These are phyloP conservation scores for Hirtodrosophila cameraria DNA, from an alignment of 2,888 invertebrate genomes.

Conservation along the genomic window DNA sequence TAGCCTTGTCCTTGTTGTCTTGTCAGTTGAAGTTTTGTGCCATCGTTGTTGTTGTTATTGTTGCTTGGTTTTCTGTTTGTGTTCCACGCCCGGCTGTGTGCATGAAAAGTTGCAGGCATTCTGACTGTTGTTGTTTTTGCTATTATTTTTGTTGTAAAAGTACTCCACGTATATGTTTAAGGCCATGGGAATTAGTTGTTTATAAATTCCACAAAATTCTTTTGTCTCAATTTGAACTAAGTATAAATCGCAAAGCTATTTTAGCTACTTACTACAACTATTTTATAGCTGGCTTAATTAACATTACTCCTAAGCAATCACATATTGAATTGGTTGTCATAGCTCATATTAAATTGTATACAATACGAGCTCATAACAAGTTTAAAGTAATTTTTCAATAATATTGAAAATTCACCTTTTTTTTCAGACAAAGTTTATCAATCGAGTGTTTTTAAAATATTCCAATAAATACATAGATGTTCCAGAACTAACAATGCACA, in stretches of 20 bases:
- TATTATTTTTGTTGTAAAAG: conserved; percentile 7
- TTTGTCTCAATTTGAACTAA: conserved; percentile 24
- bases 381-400: no score
- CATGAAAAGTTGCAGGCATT: conserved; percentile 62
- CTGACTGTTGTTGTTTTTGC: conserved; percentile 18
- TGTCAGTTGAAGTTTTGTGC: conserved; percentile 66
- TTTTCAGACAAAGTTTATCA: no score
- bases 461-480: no score
- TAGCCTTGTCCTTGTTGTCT: conserved; percentile 74
- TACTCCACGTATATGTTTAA: conserved; percentile 27
- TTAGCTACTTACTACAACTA: conserved; percentile 4
- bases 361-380: no score
- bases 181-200: conserved; percentile 58
- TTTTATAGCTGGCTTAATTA: not conserved
- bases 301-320: not conserved
- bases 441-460: no score
- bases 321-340: not conserved
- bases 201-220: conserved; percentile 43
- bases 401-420: no score
- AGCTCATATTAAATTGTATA: no score
- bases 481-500: no score
- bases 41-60: conserved; percentile 39
- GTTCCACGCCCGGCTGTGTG: conserved; percentile 49
- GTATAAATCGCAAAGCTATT: conserved; percentile 23
- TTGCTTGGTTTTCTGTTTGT: conserved; percentile 56